Conservation (phyloP, 1,140 invertebrate genomes). For the Ceratosolen fusciceps region DNA sequence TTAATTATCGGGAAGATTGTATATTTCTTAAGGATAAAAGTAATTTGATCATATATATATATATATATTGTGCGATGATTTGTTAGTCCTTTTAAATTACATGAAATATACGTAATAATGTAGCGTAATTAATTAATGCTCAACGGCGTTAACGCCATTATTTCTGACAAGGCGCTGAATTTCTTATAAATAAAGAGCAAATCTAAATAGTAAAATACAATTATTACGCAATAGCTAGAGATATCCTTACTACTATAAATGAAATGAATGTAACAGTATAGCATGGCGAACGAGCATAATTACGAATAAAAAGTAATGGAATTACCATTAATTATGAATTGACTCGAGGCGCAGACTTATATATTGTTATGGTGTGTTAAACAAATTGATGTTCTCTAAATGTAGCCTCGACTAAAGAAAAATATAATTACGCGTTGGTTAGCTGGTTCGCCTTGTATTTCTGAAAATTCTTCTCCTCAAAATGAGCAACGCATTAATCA, state of each 20-base stretch:
- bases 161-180: neutral
- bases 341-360: neutral
- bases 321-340: slow-evolving; percentile 20
- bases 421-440: neutral
- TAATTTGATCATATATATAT: too few relatives aligned
- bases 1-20: too few relatives aligned
- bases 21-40: too few relatives aligned
- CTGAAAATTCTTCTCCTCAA: neutral
- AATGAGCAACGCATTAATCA: neutral
- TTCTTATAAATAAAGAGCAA: neutral
- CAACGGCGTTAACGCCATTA: too few relatives aligned
- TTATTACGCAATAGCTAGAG: neutral
- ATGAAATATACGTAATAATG: too few relatives aligned
- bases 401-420: neutral
- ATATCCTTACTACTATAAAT: neutral
- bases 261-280: neutral
- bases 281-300: neutral
- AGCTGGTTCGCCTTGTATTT: neutral
- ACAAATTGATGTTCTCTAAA: neutral
- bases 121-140: too few relatives aligned
- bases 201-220: neutral
- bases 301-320: neutral
- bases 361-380: slow-evolving; percentile 2
- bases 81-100: too few relatives aligned
- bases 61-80: too few relatives aligned